Evolutionary conservation across 1,140 invertebrate genomes (phyloP).

Genomic region (Orius insidiosus): DNA sequence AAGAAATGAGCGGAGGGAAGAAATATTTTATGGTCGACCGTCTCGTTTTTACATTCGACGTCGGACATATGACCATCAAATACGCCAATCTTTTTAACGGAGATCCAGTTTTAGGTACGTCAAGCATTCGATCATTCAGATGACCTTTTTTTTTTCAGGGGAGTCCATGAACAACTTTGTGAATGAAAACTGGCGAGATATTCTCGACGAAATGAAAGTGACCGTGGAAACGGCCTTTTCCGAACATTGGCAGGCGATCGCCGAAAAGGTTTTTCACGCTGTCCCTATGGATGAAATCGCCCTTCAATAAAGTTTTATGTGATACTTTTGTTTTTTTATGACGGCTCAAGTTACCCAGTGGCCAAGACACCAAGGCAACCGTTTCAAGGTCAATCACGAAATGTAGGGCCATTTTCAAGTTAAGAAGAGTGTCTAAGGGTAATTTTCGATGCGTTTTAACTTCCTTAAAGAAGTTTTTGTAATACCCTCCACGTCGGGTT

Average conservation of each 20-base stretch:
- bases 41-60: slow-evolving; percentile 14
- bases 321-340: too few relatives aligned
- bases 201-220: slow-evolving; percentile 28
- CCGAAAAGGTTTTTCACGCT: slow-evolving; percentile 27
- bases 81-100: slow-evolving; percentile 21
- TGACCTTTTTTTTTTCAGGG: slow-evolving; percentile 13
- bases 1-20: slow-evolving; percentile 6
- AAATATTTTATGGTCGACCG: slow-evolving; percentile 10
- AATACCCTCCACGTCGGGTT: too few relatives aligned
- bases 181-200: slow-evolving; percentile 35
- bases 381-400: too few relatives aligned
- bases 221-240: slow-evolving; percentile 29
- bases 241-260: slow-evolving; percentile 26
- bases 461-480: too few relatives aligned
- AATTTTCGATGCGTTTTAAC: too few relatives aligned
- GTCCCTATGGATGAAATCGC: slow-evolving; percentile 22
- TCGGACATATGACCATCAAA: slow-evolving; percentile 13
- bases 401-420: too few relatives aligned
- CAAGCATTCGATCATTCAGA: too few relatives aligned
- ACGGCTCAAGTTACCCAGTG: too few relatives aligned
- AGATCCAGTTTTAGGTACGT: slow-evolving; percentile 18
- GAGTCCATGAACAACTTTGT: slow-evolving; percentile 32
- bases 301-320: neutral
- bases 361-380: too few relatives aligned
- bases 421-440: too few relatives aligned